Percentiles rank a stretch among this genome's conserved stretches.
phyloP scores from a whole-genome alignment of 2,797 vertebrate species.

The Eulemur mongoz region DNA sequence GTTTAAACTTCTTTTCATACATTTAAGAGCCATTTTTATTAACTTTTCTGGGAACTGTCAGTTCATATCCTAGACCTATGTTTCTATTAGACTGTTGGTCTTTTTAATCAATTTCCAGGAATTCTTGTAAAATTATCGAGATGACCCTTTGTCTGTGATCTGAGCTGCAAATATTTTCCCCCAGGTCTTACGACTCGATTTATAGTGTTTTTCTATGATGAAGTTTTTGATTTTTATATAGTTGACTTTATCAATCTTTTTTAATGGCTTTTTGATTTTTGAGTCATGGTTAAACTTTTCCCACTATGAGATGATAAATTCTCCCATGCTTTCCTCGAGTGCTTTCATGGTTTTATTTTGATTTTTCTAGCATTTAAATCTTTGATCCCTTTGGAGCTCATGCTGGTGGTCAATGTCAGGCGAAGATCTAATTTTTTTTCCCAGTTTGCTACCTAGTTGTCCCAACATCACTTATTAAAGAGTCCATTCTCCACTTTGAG shows the following conservation, averaged over 20 bases:
- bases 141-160: background rate
- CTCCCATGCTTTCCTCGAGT: conserved; percentile 12
- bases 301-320: conserved; percentile 40
- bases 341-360: conserved; percentile 40
- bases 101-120: conserved; percentile 39
- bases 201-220: background rate
- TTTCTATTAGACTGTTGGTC: background rate
- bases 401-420: background rate
- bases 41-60: background rate
- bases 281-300: conserved; percentile 23
- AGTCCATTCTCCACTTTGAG: background rate
- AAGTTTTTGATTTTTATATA: conserved; percentile 29
- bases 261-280: background rate
- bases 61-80: background rate
- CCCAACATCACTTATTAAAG: background rate
- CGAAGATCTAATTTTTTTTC: background rate
- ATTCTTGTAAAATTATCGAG: conserved; percentile 36
- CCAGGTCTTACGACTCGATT: background rate
- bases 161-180: background rate
- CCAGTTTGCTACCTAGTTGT: background rate
- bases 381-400: conserved; percentile 31
- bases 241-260: conserved; percentile 46
- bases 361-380: conserved; percentile 36
- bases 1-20: background rate
- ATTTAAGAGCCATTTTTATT: background rate